Conservation (phyloP, 2,888 invertebrate genomes). For the Callinectes sapidus region DNA sequence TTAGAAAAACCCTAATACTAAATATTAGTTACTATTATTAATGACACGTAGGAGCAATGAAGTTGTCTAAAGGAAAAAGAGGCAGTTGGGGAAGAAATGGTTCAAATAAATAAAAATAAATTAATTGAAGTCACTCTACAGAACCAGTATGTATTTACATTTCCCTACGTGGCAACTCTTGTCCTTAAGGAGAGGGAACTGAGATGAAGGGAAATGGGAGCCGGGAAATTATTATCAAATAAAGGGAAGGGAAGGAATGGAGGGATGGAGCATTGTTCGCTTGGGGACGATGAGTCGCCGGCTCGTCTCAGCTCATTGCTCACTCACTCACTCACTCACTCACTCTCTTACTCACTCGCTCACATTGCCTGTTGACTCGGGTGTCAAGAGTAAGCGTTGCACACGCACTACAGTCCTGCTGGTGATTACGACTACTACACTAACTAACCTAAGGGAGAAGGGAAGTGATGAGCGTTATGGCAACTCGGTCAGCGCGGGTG, state of each 20-base stretch:
- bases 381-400: neutral
- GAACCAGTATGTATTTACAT: slow-evolving; percentile 29
- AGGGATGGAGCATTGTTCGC: slow-evolving; percentile 16
- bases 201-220: neutral
- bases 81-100: neutral
- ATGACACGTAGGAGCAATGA: slow-evolving; percentile 46
- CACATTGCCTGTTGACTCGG: slow-evolving; percentile 24
- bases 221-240: neutral
- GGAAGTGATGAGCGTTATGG: slow-evolving; percentile 13
- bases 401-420: neutral
- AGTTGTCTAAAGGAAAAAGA: slow-evolving; percentile 25
- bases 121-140: slow-evolving; percentile 19
- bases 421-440: neutral
- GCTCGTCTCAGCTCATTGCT: neutral
- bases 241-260: neutral
- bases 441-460: slow-evolving; percentile 2
- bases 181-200: neutral
- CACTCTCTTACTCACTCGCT: slow-evolving; percentile 18
- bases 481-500: slow-evolving; percentile 33
- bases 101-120: slow-evolving; percentile 32
- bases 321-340: slow-evolving; percentile 45
- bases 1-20: slow-evolving; percentile 33
- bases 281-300: neutral
- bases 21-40: slow-evolving; percentile 45
- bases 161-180: slow-evolving; percentile 27